Evolutionary conservation across 1,140 invertebrate genomes (phyloP).

Genomic region (Lordiphosa mommai): DNA sequence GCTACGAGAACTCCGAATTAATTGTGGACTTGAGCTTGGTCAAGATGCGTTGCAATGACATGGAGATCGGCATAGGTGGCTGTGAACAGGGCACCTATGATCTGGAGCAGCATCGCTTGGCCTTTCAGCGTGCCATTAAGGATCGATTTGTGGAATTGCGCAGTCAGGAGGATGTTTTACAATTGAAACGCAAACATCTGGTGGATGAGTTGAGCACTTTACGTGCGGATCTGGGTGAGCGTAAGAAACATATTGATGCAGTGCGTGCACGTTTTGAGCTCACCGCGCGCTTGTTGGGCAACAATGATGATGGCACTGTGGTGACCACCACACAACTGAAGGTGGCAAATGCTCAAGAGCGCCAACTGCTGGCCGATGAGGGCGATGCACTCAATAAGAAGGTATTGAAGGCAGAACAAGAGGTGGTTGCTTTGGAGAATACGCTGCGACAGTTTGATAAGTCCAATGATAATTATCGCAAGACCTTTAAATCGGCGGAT

Average conservation of each 20-base stretch:
- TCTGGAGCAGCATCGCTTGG: constrained; percentile 82
- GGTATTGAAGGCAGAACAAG: constrained; percentile 84
- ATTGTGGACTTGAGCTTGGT: constrained; percentile 84
- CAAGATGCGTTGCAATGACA: constrained; percentile 81
- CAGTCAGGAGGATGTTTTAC: constrained; percentile 81
- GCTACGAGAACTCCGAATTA: constrained; percentile 81
- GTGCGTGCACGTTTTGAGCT: constrained; percentile 80
- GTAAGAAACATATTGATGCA: constrained; percentile 81
- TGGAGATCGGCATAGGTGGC: constrained; percentile 81
- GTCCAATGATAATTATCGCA: constrained; percentile 83
- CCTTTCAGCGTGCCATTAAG: constrained; percentile 82
- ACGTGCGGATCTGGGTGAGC: constrained; percentile 80
- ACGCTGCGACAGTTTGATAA: constrained; percentile 84
- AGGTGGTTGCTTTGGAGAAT: constrained; percentile 86
- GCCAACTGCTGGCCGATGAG: constrained; percentile 83
- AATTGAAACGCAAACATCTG: constrained; percentile 81
- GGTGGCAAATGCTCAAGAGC: constrained; percentile 84
- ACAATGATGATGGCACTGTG: constrained; percentile 81
- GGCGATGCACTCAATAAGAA: constrained; percentile 84
- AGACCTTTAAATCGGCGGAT: constrained; percentile 76
- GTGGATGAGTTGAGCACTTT: constrained; percentile 82
- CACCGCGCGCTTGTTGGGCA: constrained; percentile 78
- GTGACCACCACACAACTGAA: constrained; percentile 83
- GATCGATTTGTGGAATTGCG: constrained; percentile 83
- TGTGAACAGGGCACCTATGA: constrained; percentile 82